Base-by-base conservation (phyloP, 1,140 invertebrate genomes). In the Leptoteleia sp. region DNA sequence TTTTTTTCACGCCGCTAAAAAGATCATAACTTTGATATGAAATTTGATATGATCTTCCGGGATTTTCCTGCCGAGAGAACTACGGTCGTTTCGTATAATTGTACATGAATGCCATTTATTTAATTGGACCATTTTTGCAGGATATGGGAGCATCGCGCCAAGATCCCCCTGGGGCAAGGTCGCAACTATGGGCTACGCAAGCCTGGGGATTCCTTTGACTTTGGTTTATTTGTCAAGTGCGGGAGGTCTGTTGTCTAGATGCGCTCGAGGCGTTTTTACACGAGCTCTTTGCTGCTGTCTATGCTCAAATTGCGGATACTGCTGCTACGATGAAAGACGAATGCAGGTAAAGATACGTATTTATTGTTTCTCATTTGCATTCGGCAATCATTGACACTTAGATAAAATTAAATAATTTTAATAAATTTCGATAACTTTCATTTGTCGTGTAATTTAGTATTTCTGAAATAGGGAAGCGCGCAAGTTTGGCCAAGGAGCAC, bases 141-240 rank as follows among this genome's bases (percentile, higher is more conserved):
- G 96, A 82, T 98, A 97, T 84, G 96, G 96, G 7, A 96, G 96
- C 82, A 94, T 97, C 19, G 93, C 94, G 0, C 96, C 96, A 0
- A 91, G 92, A 64, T 94, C 94, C n/a, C 92, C 93, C 0, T 89
- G 94, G 29, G 96, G 96, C 0, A 94, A 96, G 86, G 91, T 95
- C 19, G 93, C 96, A 0, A 97, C 96, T 3, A 95, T 98, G 85
- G 92, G 95, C 4, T 98, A 98, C 89, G 96, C 96, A 7, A 92
- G 94, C 33, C 90, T 98, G 9, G 96, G 97, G 9, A 97, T 98
- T 79, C 97, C 97, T 0, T 87, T 98, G 64, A 97, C 96, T 67
- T 91, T 98, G 31, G 92, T 98, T 4, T 96, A 96, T 88, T 90
- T 96, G 52, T 95, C 94, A 16, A 95, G 94, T 65, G 94, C 96